Evolutionary conservation across 1,140 invertebrate genomes (phyloP).

Genomic region (Riptortus pedestris): DNA sequence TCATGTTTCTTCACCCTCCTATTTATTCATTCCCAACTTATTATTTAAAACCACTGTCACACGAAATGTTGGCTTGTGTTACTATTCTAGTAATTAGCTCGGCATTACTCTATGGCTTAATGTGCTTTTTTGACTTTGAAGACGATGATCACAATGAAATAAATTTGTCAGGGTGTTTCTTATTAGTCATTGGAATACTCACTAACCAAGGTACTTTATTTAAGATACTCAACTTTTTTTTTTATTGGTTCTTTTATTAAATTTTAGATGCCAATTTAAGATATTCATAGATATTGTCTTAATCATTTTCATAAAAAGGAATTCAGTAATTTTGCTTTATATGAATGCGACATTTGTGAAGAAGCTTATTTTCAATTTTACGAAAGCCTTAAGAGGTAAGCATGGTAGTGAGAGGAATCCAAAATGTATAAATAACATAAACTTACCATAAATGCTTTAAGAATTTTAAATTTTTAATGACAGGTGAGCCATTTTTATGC

Average conservation of each 20-base stretch:
- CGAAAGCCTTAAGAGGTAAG: too few species aligned
- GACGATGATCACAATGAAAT: not conserved
- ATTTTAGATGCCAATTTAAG: too few species aligned
- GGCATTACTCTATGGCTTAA: not conserved
- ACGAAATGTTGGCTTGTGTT: not conserved
- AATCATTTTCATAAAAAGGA: too few species aligned
- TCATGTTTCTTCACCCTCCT: not conserved
- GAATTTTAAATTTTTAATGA: too few species aligned
- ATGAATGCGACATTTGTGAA: too few species aligned
- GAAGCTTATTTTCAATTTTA: too few species aligned
- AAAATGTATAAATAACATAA: too few species aligned
- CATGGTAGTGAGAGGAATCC: too few species aligned
- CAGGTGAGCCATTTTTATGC: too few species aligned
- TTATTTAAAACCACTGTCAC: not conserved
- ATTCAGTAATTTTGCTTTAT: too few species aligned
- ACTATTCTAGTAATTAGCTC: not conserved
- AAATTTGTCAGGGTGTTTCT: not conserved
- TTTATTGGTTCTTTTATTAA: not conserved
- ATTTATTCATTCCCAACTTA: not conserved
- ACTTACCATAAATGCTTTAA: too few species aligned
- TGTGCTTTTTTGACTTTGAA: not conserved
- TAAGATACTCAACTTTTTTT: not conserved
- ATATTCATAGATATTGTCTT: too few species aligned
- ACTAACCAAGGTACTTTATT: not conserved
- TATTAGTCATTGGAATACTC: not conserved